These are phyloP conservation scores for Dryadula phaetusa DNA, from an alignment of 2,888 invertebrate species.

Conservation along the genomic window DNA sequence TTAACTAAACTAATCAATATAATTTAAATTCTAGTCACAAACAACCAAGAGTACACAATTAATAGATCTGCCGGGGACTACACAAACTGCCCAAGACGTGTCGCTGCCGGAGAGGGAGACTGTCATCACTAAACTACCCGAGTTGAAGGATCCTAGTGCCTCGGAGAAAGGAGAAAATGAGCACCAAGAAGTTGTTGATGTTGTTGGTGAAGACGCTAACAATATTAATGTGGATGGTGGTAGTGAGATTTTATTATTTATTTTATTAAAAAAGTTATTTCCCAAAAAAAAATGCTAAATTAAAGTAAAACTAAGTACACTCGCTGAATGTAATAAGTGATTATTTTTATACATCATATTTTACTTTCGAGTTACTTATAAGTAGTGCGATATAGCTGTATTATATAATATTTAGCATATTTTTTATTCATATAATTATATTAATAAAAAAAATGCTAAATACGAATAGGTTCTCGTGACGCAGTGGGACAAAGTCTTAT, in stretches of 20 bases:
- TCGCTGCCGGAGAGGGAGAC: background rate
- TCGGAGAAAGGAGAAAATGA: background rate
- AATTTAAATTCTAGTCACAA: background rate
- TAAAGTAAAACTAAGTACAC: too few relatives aligned
- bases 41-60: background rate
- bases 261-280: too few relatives aligned
- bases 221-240: background rate
- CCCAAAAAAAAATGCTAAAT: too few relatives aligned
- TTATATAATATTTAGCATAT: too few relatives aligned
- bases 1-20: background rate
- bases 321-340: too few relatives aligned
- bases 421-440: too few relatives aligned
- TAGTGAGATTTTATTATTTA: background rate
- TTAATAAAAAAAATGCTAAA: too few relatives aligned
- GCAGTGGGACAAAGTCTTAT: too few relatives aligned
- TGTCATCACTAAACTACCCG: background rate
- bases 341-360: too few relatives aligned
- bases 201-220: background rate
- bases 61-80: background rate
- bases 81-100: slow-evolving; percentile 4
- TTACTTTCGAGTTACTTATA: too few relatives aligned
- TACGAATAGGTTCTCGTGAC: too few relatives aligned
- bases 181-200: background rate
- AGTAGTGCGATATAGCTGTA: too few relatives aligned
- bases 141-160: background rate